Base-by-base conservation (phyloP, 1,140 invertebrate genomes). In the Tetramorium simillimum region DNA sequence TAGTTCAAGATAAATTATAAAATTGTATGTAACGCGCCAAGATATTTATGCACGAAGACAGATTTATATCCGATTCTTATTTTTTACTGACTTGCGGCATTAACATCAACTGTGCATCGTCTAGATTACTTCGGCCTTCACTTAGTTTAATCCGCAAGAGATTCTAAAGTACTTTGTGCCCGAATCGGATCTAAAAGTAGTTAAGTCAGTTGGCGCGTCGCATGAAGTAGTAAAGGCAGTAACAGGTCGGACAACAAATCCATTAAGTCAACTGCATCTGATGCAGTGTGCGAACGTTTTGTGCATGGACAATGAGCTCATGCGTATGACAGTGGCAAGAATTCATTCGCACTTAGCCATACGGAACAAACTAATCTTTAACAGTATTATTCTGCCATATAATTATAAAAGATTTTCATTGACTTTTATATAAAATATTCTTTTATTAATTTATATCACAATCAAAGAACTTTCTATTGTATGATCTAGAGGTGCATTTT, bases 401-500 rank as follows among this genome's bases (percentile, higher is more conserved):
- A 67, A 67, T 53, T 21, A 43, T 33, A 18, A 5, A 40, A 81
- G 16, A 70, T 58, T 43, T 24, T 51, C 14, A 43, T 18, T 37
- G 37, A 14, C 33, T 46, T 78, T 24, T n/a, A 6, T 3, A 21
- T 14, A 28, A 72, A 6, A 14, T 75, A n/a, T 78, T 49, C 18
- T 7, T 2, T 24, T 14, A n/a, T 43, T 78, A 46, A 33, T 24
- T 46, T 14, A 46, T 46, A 82, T 72, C 7, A 12, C n/a, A 62
- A 37, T 60, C 28, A 81, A 87, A 85, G 28, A 6, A 72, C 12
- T 12, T 78, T 80, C 28, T 60, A 37, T 90, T 78, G n/a, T 56
- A 58, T 65, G 69, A 90, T 90, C 67, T 89, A 97, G 97, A 89
- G 97, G 97, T 51, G 97, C 97, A 91, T 98, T 98, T 95, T 97